phyloP scores from a whole-genome alignment of 2,888 invertebrate genomes.

The Heliconius hortense region DNA sequence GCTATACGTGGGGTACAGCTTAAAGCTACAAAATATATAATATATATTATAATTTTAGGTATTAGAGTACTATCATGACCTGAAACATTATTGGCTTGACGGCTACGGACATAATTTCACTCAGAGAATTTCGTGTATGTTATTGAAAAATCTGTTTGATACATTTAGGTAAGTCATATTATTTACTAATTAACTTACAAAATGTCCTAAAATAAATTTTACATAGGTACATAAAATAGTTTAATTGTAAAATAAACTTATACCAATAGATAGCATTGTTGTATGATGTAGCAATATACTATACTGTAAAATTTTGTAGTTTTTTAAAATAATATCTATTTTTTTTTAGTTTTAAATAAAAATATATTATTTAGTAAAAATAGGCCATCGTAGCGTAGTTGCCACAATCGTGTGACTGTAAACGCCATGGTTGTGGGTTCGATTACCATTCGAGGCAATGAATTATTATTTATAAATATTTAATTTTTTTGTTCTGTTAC shows the following conservation, averaged over 20 bases:
- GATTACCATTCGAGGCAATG: too few relatives aligned
- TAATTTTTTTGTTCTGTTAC: too few relatives aligned
- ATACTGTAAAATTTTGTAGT: neutral
- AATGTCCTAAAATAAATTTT: neutral
- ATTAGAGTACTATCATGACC: conserved; percentile 88
- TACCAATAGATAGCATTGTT: neutral
- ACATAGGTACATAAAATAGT: neutral
- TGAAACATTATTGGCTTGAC: conserved; percentile 91
- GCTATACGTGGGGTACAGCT: too few relatives aligned
- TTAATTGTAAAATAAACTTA: neutral
- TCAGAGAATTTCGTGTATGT: conserved; percentile 88
- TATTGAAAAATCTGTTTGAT: conserved; percentile 86
- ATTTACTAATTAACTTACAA: neutral
- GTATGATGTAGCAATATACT: neutral
- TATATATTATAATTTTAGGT: conserved; percentile 67
- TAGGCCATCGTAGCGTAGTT: too few relatives aligned
- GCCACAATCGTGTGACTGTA: too few relatives aligned
- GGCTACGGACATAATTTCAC: conserved; percentile 90
- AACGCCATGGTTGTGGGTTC: too few relatives aligned
- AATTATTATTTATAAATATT: too few relatives aligned
- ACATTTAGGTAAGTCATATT: conserved; percentile 82
- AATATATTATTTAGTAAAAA: too few relatives aligned
- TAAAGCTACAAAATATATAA: too few relatives aligned
- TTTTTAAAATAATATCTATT: too few relatives aligned
- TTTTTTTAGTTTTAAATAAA: too few relatives aligned